These are phyloP conservation scores for Abrostola tripartita DNA, from an alignment of 2,888 invertebrate genomes.

Conservation along the genomic window DNA sequence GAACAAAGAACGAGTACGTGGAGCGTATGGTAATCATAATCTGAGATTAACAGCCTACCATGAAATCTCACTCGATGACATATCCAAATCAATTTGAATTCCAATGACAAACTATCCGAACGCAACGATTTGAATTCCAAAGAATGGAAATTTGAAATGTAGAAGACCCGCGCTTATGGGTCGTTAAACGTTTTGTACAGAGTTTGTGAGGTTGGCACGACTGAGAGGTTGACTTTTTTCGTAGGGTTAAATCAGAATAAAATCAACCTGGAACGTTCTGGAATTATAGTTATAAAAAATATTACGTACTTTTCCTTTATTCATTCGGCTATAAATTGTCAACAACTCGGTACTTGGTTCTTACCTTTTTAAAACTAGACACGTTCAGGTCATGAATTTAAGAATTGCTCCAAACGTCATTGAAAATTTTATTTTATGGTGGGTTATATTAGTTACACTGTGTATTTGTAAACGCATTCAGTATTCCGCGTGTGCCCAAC, in stretches of 20 bases:
- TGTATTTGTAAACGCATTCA: constrained; percentile 71
- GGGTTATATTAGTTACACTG: constrained; percentile 65
- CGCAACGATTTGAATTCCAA: constrained; percentile 61
- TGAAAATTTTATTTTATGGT: constrained; percentile 49
- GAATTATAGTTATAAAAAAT: too few species aligned
- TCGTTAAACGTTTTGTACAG: constrained; percentile 63
- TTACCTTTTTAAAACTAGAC: constrained; percentile 24
- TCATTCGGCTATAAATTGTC: too few species aligned
- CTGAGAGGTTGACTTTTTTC: constrained; percentile 24
- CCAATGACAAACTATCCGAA: constrained; percentile 58
- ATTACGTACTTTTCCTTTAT: too few species aligned
- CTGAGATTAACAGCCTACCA: constrained; percentile 64
- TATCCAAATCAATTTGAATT: constrained; percentile 68
- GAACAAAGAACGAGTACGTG: constrained; percentile 62
- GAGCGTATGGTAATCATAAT: constrained; percentile 67
- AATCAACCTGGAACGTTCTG: too few species aligned
- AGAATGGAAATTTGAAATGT: constrained; percentile 65
- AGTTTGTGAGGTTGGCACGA: constrained; percentile 47
- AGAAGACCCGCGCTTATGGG: constrained; percentile 56
- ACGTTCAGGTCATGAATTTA: constrained; percentile 36
- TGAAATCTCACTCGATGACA: constrained; percentile 67
- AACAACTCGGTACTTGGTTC: too few species aligned
- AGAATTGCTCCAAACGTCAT: constrained; percentile 32
- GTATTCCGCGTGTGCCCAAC: constrained; percentile 78
- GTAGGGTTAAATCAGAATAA: constrained; percentile 15